Evolutionary conservation across 2,797 vertebrate genomes (phyloP), one percentile per base, ranked within the genome.

Genomic region (Bovichtus variegatus): DNA sequence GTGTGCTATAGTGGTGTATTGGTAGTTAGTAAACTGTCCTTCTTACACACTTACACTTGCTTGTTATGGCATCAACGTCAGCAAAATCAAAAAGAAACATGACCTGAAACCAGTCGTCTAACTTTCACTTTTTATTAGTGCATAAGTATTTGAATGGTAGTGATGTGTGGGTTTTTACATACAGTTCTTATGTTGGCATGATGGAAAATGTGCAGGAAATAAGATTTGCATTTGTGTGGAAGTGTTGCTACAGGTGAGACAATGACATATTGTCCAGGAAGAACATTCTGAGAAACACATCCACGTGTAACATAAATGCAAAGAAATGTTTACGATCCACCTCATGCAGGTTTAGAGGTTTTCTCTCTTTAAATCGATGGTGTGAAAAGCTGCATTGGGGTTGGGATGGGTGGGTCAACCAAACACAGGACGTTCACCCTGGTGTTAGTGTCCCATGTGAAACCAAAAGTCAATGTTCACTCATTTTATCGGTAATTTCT

Each of bases 51-150:
- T 19, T 36, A 3, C 6, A 34, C n/a, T 27, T 5, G 3, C 19
- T 34, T n/a, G 5, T 40, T 46, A n/a, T 34, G 31, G 23, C 2
- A 53, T 19, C 21, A 21, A 64, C 18, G 2, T 25, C 19, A 59
- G 36, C 11, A 38, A 67, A 47, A 29, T 13, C 18, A 29, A 34
- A 65, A 40, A 40, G 15, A 12, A 72, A 61, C 1, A 40, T 19
- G 19, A 78, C 23, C n/a, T 63, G 58, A 72, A 83, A 72, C 21
- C 4, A 10, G 1, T n/a, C 36, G 2, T 64, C 6, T 0, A 16
- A 61, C 6, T 67, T 57, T 0, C 18, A 21, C 11, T 64, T 54
- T 54, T 43, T 21, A 13, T 29, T 38, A 57, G 36, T 51, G 25
- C 1, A 2, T 1, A 10, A 9, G 11, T 8, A 25, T 50, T 16